Conservation (phyloP, 1,140 invertebrate genomes). For the Halyomorpha halys region DNA sequence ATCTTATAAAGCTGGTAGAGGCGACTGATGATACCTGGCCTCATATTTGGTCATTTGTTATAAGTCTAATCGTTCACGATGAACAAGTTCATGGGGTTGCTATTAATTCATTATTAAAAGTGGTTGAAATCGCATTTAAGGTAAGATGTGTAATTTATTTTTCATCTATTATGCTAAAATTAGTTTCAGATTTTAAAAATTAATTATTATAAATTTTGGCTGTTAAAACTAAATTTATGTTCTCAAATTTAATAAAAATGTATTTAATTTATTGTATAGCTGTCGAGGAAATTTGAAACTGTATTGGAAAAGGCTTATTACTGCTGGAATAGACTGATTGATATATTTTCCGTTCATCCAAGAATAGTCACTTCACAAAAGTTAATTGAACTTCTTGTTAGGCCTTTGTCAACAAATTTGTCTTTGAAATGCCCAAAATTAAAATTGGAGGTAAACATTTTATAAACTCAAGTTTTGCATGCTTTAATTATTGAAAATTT, state of each 20-base stretch:
- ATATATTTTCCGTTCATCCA: constrained; percentile 8
- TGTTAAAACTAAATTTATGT: too few species aligned
- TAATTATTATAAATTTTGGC: too few species aligned
- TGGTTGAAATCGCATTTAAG: constrained; percentile 8
- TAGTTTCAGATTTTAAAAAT: too few species aligned
- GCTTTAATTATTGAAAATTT: too few species aligned
- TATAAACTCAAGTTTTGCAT: too few species aligned
- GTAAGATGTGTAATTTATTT: background rate
- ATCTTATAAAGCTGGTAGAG: constrained; percentile 6
- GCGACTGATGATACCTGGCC: constrained; percentile 1
- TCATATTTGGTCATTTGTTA: constrained; percentile 2
- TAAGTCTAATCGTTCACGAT: constrained; percentile 1
- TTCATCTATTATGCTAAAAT: too few species aligned
- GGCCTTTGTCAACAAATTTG: constrained; percentile 4
- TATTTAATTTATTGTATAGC: background rate
- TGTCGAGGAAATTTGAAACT: background rate
- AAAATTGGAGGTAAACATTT: background rate
- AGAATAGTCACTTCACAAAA: background rate
- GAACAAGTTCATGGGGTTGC: constrained; percentile 7
- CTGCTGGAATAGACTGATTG: constrained; percentile 8
- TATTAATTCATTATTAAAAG: constrained; percentile 13
- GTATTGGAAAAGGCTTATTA: constrained; percentile 11
- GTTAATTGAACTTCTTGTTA: constrained; percentile 8
- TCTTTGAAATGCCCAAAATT: constrained; percentile 12
- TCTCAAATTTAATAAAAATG: too few species aligned